phyloP scores from a whole-genome alignment of 2,797 vertebrate species.

The Macropus fuliginosus region DNA sequence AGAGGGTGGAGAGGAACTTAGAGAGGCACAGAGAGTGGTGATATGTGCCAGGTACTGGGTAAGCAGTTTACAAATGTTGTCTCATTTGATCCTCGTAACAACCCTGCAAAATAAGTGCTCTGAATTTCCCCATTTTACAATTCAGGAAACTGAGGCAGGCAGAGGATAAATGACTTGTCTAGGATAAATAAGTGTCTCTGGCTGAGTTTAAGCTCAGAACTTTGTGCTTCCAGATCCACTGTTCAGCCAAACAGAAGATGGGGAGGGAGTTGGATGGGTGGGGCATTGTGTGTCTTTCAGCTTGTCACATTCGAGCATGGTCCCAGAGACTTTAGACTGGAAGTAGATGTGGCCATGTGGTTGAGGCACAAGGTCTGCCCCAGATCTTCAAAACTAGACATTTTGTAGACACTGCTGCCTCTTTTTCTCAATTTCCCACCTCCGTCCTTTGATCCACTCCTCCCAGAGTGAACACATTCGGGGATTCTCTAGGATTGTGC shows the following conservation, averaged over 20 bases:
- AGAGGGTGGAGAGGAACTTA: neutral
- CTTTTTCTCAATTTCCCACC: neutral
- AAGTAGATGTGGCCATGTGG: neutral
- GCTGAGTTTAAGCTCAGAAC: neutral
- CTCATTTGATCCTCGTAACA: neutral
- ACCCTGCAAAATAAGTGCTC: neutral
- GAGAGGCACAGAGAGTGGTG: neutral
- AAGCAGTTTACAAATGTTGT: neutral
- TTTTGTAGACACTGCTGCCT: neutral
- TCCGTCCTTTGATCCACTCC: neutral
- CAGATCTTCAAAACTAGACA: neutral
- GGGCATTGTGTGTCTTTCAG: neutral
- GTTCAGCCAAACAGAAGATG: neutral
- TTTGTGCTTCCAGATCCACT: neutral
- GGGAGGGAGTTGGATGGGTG: neutral
- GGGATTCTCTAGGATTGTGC: neutral
- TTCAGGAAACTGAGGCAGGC: neutral
- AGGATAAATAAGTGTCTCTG: neutral
- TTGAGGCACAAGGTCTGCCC: neutral
- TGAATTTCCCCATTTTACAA: neutral
- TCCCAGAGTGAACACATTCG: neutral
- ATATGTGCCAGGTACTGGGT: neutral
- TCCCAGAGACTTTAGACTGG: neutral
- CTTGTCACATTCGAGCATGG: neutral
- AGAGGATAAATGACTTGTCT: neutral